Evolutionary conservation across 2,797 vertebrate species (phyloP), one percentile per base, ranked within the genome.

Genomic region (Enteromius mattozi): DNA sequence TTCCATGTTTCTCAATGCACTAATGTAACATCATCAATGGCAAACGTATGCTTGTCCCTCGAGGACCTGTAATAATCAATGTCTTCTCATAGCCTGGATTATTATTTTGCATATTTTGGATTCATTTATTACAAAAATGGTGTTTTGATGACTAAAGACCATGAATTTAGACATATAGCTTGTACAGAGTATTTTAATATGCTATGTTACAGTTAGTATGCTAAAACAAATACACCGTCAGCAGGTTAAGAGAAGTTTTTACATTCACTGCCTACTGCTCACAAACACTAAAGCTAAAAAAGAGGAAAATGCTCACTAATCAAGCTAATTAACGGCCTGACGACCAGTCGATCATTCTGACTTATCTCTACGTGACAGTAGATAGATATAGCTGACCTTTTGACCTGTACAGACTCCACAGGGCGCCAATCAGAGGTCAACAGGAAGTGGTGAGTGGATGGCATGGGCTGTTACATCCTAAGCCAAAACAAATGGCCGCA

Each of bases 361-460:
- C 24, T 27, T 12, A 12, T 56, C 51, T 51, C 37, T 59, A 9
- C 37, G 35, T 35, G 59, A 77, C 59, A 54, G 35, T 14, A 77
- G 81, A 30, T 10, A 78, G 72, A 68, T 68, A 49, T 27, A 56
- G 72, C n/a, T 8, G 61, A 77, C 81, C 61, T 65, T 77, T 21
- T 92, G 91, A 93, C 93, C 92, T 85, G 78, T 40, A 3, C n/a
- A 51, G 86, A 87, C 89, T 91, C 86, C 90, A 88, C 45, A 68
- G 61, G 47, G 27, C 47, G 54, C 45, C 81, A 56, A 76, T 56
- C 88, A 89, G 88, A 90, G 93, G 93, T 95, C 93, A 93, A 87
- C 88, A 91, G 92, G 92, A 93, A 93, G 91, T 89, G 82, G 17
- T 33, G 71, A 66, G 72, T 24, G 45, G 81, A 77, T 83, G 72